Evolutionary conservation across 2,113 vertebrate species (phyloP), one percentile per base, ranked within the genome.

Genomic region (Chaenogobius annularis): DNA sequence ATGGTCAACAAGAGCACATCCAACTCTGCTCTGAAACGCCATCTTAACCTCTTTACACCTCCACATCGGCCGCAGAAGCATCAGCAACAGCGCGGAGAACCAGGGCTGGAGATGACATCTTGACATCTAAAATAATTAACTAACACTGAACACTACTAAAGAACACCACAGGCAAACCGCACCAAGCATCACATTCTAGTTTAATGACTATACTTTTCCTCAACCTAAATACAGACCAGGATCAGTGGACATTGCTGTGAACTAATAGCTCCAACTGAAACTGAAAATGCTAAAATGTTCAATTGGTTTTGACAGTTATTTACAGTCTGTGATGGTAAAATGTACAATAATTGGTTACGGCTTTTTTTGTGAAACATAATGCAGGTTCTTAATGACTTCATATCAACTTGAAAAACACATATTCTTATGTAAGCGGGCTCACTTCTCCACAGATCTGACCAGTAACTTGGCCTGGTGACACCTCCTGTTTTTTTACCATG

Each of bases 121-220:
- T 67, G 66, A 67, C 66, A 67, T 52, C 64, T 8, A 47, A 10
- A 66, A 46, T 66, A 23, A 66, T 46, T 19, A 66, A 46, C 11
- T 22, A 20, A 40, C n/a, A 11, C 43, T 46, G 40, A 23, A 11
- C 19, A 6, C 12, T 9, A 11, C 19, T 44, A 23, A 40, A 65
- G 10, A 61, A 63, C 35, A 40, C 35, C 35, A 40, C 15, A 40
- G 40, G 17, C 31, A 11, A n/a, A 40, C 23, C 1, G 1, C 1
- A 13, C 47, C 13, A 23, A 59, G 23, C 56, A 59, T 26, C 31
- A 15, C 14, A 19, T 61, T 14, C 0, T 2, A 19, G 13, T 61
- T 17, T 35, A 3, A 31, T 26, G 15, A 3, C 14, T 8, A 13
- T 1, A 35, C 23, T 61, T 35, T 61, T 7, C 26, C 3, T 17